phyloP scores from a whole-genome alignment of 2,113 vertebrate genomes.

The Tor tambroides region DNA sequence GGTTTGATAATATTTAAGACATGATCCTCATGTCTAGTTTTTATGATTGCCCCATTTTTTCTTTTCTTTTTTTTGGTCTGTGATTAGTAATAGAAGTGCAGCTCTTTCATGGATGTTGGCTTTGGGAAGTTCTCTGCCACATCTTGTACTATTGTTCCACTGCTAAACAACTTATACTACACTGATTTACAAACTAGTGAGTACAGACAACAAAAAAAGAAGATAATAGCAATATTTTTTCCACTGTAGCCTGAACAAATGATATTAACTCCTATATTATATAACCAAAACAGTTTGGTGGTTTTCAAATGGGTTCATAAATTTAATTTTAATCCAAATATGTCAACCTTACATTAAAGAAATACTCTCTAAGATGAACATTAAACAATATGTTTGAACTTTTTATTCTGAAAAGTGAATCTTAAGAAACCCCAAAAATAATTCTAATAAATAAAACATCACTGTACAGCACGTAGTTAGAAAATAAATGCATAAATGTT shows the following conservation, averaged over 20 bases:
- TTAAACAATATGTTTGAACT: not conserved
- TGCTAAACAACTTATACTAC: not conserved
- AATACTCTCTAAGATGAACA: not conserved
- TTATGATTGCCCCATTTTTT: too few species aligned
- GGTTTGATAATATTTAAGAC: too few species aligned
- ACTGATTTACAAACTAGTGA: not conserved
- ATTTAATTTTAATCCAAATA: not conserved
- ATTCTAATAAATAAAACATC: not conserved
- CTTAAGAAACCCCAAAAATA: not conserved
- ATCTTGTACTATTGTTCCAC: not conserved
- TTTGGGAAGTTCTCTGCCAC: not conserved
- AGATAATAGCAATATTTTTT: too few species aligned
- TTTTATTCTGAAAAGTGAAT: constrained; percentile 1
- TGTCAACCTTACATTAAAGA: not conserved
- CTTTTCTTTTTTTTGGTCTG: too few species aligned
- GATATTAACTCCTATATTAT: too few species aligned
- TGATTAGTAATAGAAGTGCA: too few species aligned
- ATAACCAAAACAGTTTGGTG: not conserved
- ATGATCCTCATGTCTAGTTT: too few species aligned
- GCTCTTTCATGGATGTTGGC: not conserved
- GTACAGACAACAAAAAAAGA: too few species aligned
- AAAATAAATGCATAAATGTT: not conserved
- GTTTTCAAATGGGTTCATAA: not conserved
- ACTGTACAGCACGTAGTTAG: not conserved
- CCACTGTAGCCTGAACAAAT: not conserved